A percentile compares a stretch with the other conserved stretches of the same genome.
phyloP scores from a whole-genome alignment of 1,140 invertebrate species.

The Agrypnia vestita region DNA sequence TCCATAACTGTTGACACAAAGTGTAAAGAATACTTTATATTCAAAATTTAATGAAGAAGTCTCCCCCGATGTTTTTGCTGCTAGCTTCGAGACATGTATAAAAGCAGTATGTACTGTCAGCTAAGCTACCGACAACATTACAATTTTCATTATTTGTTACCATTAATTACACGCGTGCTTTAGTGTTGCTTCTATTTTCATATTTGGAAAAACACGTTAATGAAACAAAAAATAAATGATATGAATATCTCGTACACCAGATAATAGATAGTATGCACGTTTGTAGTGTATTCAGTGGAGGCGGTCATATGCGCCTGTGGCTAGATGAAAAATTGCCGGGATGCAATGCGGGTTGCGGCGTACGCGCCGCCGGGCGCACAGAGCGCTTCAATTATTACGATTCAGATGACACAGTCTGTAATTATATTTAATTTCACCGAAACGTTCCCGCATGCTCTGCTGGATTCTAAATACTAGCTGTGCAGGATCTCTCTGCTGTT shows the following conservation, averaged over 20 bases:
- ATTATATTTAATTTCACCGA: slow-evolving; percentile 44
- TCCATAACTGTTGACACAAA: too few species aligned
- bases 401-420: slow-evolving; percentile 23
- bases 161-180: neutral
- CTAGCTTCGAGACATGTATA: too few species aligned
- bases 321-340: slow-evolving; percentile 41
- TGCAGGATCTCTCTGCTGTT: neutral
- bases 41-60: too few species aligned
- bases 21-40: too few species aligned
- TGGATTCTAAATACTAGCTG: slow-evolving; percentile 9
- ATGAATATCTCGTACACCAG: neutral
- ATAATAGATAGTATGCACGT: neutral
- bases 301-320: slow-evolving; percentile 40
- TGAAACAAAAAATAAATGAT: too few species aligned
- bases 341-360: slow-evolving; percentile 44
- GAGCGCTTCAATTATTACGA: slow-evolving; percentile 41
- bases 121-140: too few species aligned
- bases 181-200: neutral
- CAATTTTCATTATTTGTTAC: too few species aligned
- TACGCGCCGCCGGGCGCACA: slow-evolving; percentile 23
- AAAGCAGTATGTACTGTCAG: too few species aligned
- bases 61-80: too few species aligned
- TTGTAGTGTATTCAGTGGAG: neutral
- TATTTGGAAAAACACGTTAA: neutral
- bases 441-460: neutral